A percentile compares a stretch with the other conserved stretches of the same genome.
phyloP scores from a whole-genome alignment of 2,888 invertebrate species.

The Synanthedon tipuliformis region DNA sequence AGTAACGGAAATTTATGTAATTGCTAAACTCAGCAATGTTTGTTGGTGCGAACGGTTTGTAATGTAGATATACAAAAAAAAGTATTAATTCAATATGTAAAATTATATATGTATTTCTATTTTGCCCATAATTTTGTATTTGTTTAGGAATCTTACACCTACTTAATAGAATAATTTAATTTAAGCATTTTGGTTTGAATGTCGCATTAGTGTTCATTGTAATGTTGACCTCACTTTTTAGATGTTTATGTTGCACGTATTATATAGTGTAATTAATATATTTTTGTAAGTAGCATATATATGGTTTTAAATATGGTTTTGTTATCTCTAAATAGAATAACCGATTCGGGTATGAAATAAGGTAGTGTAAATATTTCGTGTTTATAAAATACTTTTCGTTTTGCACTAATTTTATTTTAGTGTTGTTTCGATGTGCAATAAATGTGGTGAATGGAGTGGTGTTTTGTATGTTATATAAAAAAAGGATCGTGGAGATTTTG shows the following conservation, averaged over 20 bases:
- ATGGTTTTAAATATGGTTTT: constrained; percentile 8
- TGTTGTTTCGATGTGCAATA: constrained; percentile 31
- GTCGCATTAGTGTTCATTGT: too few species aligned
- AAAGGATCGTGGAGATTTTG: too few species aligned
- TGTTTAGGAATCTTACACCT: too few species aligned
- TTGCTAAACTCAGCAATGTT: not conserved
- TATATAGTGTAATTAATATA: not conserved
- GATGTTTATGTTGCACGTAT: not conserved
- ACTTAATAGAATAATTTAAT: too few species aligned
- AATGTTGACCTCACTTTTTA: constrained; percentile 26
- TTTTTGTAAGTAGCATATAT: constrained; percentile 12
- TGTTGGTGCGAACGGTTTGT: not conserved
- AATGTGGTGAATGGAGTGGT: constrained; percentile 15
- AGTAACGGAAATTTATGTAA: not conserved
- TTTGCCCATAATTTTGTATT: too few species aligned
- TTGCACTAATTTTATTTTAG: constrained; percentile 15
- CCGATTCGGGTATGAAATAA: constrained; percentile 3
- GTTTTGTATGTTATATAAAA: too few species aligned
- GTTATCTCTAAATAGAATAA: constrained; percentile 4
- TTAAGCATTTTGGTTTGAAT: too few species aligned
- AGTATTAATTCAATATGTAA: not conserved
- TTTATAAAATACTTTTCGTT: constrained; percentile 6
- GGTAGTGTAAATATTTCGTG: constrained; percentile 1
- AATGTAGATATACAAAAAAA: not conserved
- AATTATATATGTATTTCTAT: too few species aligned